Evolutionary conservation across 2,113 vertebrate genomes (phyloP), one percentile per base, ranked within the genome.

Genomic region (Prietella phreatophila): DNA sequence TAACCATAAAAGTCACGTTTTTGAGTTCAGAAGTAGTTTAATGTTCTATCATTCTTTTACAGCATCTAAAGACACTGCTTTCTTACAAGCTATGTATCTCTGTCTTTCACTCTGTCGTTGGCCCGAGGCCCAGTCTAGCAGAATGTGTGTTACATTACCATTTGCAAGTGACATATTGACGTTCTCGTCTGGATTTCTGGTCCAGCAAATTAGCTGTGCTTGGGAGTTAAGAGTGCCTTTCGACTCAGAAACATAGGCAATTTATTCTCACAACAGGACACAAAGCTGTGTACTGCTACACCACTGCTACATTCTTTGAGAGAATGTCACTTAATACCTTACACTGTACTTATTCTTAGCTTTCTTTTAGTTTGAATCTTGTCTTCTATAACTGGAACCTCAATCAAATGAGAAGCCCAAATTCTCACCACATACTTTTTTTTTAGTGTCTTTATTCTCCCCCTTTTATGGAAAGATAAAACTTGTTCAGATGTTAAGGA

Each of bases 101-200:
- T 87, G 50, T 58, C 56, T 78, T 50, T 87, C 56, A 80, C 83
- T 85, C 85, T 53, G n/a, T 42, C 79, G 42, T 82, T 88, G 85
- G 85, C 65, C 60, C 15, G 36, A 89, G 55, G 88, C 85, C 91
- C 85, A 85, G 82, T 84, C 80, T 82, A 86, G 80, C 86, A 87
- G 83, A 84, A 82, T 79, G 88, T 81, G 86, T 81, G 81, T 67
- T 89, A 86, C 63, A 87, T 79, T 87, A 76, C 82, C 87, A 78
- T 88, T 88, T 87, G 85, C 84, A 82, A 79, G 85, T 81, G 85
- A 90, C 87, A 85, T 90, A 88, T 87, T 90, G 90, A 90, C 60
- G 83, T 42, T 79, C 69, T 87, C 42, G 85, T 88, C 86, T 81
- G 81, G 88, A 88, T 86, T 85, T 89, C 81, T 87, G 87, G 76